A percentile compares a stretch with the other conserved stretches of the same genome.
Conservation (phyloP, 2,888 invertebrate genomes). For the Sphaeridia pumilis region DNA sequence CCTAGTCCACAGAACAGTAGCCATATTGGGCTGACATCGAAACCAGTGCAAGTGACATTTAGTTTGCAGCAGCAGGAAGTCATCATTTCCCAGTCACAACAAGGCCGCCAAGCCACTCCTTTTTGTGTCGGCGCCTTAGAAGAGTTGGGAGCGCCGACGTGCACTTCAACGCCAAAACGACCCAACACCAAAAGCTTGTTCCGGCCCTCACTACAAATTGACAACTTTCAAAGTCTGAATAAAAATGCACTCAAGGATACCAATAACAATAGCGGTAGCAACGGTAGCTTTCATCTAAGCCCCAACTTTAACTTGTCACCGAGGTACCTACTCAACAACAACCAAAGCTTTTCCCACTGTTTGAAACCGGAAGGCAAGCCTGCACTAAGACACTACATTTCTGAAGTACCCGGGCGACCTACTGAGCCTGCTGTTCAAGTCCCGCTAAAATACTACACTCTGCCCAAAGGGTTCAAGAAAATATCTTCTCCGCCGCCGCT, state of each 20-base stretch:
- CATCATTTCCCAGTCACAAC: constrained; percentile 11
- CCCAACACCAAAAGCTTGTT: neutral
- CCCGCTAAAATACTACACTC: constrained; percentile 3
- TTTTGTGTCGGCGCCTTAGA: constrained; percentile 2
- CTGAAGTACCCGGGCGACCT: neutral
- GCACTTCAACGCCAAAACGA: constrained; percentile 32
- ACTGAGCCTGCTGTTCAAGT: neutral
- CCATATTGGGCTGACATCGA: neutral
- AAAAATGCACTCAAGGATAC: constrained; percentile 31
- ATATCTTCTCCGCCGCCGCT: constrained; percentile 8
- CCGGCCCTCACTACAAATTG: constrained; percentile 26
- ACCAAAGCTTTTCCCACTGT: no score
- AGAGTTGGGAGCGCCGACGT: constrained; percentile 27
- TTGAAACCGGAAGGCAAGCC: neutral
- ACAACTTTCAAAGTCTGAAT: constrained; percentile 35
- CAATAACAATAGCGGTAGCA: constrained; percentile 21
- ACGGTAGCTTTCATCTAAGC: neutral
- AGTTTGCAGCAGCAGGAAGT: constrained; percentile 16
- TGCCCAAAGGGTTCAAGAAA: constrained; percentile 27
- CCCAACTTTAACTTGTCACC: no score
- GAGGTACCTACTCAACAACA: no score
- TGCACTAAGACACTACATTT: neutral
- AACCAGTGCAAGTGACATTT: neutral
- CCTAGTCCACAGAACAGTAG: neutral
- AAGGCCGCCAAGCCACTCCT: constrained; percentile 2